phyloP scores from a whole-genome alignment of 2,888 invertebrate genomes.

The Hydrotaea diabolus region DNA sequence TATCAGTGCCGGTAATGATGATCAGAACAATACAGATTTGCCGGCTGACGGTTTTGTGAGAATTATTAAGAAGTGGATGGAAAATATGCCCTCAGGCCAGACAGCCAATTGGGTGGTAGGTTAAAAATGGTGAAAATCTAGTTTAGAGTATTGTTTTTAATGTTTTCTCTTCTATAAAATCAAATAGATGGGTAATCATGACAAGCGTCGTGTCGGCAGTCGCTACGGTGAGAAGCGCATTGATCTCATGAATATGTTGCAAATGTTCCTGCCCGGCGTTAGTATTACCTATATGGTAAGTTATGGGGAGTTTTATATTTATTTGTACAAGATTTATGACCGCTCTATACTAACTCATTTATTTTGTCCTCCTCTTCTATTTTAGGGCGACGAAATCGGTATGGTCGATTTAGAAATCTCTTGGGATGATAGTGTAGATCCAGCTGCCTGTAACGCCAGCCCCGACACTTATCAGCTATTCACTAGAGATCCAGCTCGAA shows the following conservation, averaged over 20 bases:
- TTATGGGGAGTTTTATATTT: too few species aligned
- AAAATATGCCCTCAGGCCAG: slow-evolving; percentile 82
- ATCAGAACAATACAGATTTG: slow-evolving; percentile 78
- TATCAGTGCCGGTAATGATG: slow-evolving; percentile 82
- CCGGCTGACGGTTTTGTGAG: slow-evolving; percentile 81
- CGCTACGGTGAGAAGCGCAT: slow-evolving; percentile 85
- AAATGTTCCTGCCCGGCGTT: slow-evolving; percentile 85
- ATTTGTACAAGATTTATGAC: too few species aligned
- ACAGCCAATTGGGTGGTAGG: slow-evolving; percentile 86
- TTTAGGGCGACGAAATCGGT: slow-evolving; percentile 81
- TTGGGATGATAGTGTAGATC: slow-evolving; percentile 83
- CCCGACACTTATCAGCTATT: slow-evolving; percentile 82
- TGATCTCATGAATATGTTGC: slow-evolving; percentile 90
- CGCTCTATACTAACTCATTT: background rate
- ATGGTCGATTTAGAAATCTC: slow-evolving; percentile 81
- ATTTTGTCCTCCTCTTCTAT: background rate
- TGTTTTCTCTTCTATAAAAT: background rate
- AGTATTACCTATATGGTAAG: slow-evolving; percentile 83
- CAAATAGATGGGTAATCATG: slow-evolving; percentile 86
- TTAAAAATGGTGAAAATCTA: background rate
- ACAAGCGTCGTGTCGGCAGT: slow-evolving; percentile 84
- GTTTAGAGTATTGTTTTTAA: background rate
- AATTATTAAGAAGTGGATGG: slow-evolving; percentile 83
- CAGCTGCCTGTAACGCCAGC: slow-evolving; percentile 82
- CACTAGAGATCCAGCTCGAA: slow-evolving; percentile 85